Conservation (phyloP, 2,888 invertebrate species). For the Agonopterix heracliana region DNA sequence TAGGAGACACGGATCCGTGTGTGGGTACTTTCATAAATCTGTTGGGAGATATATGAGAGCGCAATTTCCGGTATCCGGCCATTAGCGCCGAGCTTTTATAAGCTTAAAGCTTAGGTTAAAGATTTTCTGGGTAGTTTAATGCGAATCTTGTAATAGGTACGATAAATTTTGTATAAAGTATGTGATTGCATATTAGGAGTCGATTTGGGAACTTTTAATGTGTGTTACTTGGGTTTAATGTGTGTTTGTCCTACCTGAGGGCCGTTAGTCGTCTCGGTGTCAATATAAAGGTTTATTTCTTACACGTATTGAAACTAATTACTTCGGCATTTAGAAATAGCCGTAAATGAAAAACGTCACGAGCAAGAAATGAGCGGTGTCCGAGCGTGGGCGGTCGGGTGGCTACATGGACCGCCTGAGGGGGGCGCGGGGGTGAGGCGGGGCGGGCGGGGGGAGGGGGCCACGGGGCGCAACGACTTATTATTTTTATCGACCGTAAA, state of each 20-base stretch:
- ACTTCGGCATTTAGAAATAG: constrained; percentile 9
- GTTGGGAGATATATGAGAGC: constrained; percentile 92
- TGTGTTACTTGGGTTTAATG: constrained; percentile 72
- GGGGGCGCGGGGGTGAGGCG: constrained; percentile 18
- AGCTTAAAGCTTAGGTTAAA: constrained; percentile 79
- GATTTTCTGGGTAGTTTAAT: constrained; percentile 77
- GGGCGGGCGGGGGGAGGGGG: constrained; percentile 13
- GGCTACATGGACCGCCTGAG: constrained; percentile 20
- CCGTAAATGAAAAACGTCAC: constrained; percentile 35
- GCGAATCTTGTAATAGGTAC: constrained; percentile 77
- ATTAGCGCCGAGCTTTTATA: constrained; percentile 83
- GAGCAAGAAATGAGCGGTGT: constrained; percentile 74
- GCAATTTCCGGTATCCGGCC: constrained; percentile 94
- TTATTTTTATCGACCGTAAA: constrained; percentile 73
- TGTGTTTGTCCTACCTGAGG: constrained; percentile 43
- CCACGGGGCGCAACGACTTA: constrained; percentile 46
- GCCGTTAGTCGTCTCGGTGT: constrained; percentile 4
- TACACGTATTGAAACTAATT: constrained; percentile 15
- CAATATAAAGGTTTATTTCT: constrained; percentile 4
- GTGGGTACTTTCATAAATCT: constrained; percentile 92
- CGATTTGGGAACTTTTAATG: constrained; percentile 73
- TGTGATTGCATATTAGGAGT: constrained; percentile 76
- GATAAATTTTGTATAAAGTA: constrained; percentile 75
- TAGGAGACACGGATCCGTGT: constrained; percentile 72
- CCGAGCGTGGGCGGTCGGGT: constrained; percentile 42